Conservation (phyloP, 2,888 invertebrate species). For the Lasioglossum morio region DNA sequence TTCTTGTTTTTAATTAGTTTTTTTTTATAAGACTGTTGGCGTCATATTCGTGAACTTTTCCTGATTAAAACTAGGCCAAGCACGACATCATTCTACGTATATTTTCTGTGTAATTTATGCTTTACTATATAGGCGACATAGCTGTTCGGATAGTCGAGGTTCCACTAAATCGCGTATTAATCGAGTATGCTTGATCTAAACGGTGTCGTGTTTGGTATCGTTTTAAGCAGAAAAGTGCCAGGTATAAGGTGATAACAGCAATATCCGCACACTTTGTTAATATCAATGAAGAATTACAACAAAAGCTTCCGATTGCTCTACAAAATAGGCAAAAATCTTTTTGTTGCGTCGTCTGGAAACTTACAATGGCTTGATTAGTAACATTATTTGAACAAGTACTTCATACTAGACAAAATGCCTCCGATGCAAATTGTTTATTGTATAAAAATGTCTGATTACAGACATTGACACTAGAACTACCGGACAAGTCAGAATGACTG, state of each 20-base stretch:
- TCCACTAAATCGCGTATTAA: not conserved
- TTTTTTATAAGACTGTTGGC: not conserved
- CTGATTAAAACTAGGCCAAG: not conserved
- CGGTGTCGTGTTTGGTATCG: not conserved
- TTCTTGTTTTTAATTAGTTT: too few relatives aligned
- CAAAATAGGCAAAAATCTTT: not conserved
- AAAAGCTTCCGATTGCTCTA: not conserved
- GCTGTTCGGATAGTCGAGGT: not conserved
- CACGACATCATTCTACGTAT: not conserved
- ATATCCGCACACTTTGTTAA: not conserved
- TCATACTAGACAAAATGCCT: not conserved
- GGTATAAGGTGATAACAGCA: not conserved
- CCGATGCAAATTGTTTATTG: not conserved
- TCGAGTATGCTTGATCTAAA: not conserved
- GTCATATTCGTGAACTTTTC: not conserved
- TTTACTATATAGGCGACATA: not conserved
- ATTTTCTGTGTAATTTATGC: not conserved
- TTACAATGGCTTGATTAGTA: not conserved
- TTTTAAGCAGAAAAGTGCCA: not conserved
- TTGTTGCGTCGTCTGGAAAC: not conserved
- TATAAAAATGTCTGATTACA: not conserved
- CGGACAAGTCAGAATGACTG: too few relatives aligned
- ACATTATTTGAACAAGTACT: not conserved
- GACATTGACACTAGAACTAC: too few relatives aligned
- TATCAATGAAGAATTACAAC: not conserved